Evolutionary conservation across 2,888 invertebrate species (phyloP).

Genomic region (Leptopilina drosophilae): DNA sequence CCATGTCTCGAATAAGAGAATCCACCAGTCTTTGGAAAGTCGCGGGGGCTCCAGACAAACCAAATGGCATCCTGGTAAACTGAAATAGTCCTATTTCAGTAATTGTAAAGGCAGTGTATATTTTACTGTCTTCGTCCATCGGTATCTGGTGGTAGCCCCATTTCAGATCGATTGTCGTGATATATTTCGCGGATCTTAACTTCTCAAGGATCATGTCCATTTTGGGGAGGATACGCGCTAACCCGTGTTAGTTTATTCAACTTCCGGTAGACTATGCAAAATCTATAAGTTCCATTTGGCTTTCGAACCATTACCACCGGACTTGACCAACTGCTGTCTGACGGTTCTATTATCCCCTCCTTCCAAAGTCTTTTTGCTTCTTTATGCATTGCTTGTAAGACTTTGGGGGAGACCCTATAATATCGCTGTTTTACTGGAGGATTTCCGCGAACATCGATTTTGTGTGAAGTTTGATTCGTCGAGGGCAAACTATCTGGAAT

Average conservation of each 20-base stretch:
- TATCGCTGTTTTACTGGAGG: no score
- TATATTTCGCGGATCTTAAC: neutral
- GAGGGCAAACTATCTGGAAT: neutral
- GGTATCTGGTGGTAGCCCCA: neutral
- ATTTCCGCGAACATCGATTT: no score
- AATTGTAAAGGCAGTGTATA: neutral
- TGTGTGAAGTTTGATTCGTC: neutral
- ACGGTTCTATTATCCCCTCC: neutral
- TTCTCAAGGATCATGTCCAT: no score
- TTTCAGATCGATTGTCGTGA: neutral
- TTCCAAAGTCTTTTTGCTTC: neutral
- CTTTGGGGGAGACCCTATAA: no score
- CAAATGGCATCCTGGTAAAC: neutral
- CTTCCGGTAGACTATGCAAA: neutral
- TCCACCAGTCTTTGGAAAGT: neutral
- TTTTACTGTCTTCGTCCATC: neutral
- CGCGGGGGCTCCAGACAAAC: neutral
- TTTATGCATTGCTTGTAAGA: no score
- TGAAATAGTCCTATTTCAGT: neutral
- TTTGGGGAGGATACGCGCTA: no score
- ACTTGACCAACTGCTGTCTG: neutral
- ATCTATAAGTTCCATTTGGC: neutral
- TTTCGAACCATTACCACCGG: neutral
- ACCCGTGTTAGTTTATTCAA: neutral
- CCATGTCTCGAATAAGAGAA: neutral